Conservation (phyloP, 2,797 vertebrate genomes). For the Paratrypauchen microcephalus region DNA sequence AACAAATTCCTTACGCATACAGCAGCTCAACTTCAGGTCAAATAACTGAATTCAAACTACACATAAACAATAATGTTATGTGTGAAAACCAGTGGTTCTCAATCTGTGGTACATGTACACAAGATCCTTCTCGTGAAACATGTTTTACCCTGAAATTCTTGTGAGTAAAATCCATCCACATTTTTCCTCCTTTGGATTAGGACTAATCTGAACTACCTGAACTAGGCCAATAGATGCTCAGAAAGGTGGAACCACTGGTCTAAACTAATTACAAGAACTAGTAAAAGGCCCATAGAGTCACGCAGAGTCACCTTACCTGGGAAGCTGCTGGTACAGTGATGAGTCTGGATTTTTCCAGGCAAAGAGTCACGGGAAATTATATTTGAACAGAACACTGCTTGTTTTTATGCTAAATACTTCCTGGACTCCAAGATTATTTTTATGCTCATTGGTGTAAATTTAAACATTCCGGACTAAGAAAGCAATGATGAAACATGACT, state of each 20-base stretch:
- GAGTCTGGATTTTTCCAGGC: no score
- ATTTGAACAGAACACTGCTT: background rate
- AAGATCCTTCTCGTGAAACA: no score
- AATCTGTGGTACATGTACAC: no score
- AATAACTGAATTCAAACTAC: background rate
- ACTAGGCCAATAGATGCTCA: no score
- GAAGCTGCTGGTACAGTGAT: no score
- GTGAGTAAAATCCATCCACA: no score
- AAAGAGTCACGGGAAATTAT: background rate
- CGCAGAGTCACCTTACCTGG: background rate
- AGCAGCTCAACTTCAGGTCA: background rate
- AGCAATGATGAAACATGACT: background rate
- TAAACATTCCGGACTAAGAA: background rate
- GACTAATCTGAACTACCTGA: no score
- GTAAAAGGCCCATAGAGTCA: background rate
- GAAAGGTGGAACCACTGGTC: no score
- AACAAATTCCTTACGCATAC: background rate
- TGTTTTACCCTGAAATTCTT: no score
- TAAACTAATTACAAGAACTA: no score
- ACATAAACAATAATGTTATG: background rate
- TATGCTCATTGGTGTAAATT: background rate
- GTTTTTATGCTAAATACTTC: slow-evolving; percentile 5
- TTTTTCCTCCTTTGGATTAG: no score
- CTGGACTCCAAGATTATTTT: background rate
- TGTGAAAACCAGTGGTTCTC: no score